Conservation (phyloP, 2,113 vertebrate species). For the Dunckerocampus dactyliophorus region DNA sequence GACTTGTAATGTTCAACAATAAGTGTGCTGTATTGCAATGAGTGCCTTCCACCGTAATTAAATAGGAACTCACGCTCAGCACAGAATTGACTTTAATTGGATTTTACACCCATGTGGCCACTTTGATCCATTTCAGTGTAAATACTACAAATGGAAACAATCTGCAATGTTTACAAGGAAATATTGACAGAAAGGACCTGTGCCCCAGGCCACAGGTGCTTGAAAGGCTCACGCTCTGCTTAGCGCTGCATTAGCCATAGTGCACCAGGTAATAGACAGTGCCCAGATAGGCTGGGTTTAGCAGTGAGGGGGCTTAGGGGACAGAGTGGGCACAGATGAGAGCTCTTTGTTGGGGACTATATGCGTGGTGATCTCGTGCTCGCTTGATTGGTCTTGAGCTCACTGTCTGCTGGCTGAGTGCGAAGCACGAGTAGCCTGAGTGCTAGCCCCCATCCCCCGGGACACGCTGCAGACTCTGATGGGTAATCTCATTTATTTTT, state of each 20-base stretch:
- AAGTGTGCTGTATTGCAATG: not conserved
- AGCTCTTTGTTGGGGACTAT: conserved; percentile 61
- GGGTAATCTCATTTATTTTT: conserved; percentile 77
- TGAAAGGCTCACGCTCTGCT: conserved; percentile 35
- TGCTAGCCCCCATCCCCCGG: conserved; percentile 59
- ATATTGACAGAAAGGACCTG: conserved; percentile 52
- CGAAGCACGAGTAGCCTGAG: conserved; percentile 67
- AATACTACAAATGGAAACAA: conserved; percentile 45
- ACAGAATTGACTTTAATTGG: conserved; percentile 10
- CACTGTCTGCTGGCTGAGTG: conserved; percentile 63
- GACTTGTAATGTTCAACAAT: no score
- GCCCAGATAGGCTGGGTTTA: conserved; percentile 44
- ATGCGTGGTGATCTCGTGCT: conserved; percentile 51
- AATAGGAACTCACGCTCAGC: not conserved
- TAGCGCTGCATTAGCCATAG: conserved; percentile 45
- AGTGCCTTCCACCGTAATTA: not conserved
- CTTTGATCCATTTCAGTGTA: conserved; percentile 36
- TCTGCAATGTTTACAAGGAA: conserved; percentile 57
- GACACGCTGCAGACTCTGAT: conserved; percentile 66
- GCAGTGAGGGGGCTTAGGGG: conserved; percentile 21
- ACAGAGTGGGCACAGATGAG: conserved; percentile 18
- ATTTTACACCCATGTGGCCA: conserved; percentile 18
- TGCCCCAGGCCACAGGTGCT: conserved; percentile 59
- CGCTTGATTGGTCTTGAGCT: conserved; percentile 70
- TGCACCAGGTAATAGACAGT: conserved; percentile 52